Conservation (phyloP, 1,140 invertebrate species). For the Leptoteleia sp. region DNA sequence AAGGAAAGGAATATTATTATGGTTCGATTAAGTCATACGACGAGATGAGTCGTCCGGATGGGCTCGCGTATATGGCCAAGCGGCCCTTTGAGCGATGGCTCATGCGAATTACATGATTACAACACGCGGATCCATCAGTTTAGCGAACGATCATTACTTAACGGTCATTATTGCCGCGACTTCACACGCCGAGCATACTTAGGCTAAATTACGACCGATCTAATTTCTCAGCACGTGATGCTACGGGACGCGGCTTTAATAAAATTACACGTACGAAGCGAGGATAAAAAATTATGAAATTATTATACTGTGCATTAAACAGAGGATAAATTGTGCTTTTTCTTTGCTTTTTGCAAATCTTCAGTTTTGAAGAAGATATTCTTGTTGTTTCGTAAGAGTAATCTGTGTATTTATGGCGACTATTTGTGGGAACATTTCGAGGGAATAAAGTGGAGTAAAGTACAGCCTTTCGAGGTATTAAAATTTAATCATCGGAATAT, state of each 20-base stretch:
- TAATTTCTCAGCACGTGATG: slow-evolving; percentile 66
- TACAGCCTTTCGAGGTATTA: too few species aligned
- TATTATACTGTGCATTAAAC: slow-evolving; percentile 18
- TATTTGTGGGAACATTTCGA: background rate
- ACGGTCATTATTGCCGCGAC: slow-evolving; percentile 72
- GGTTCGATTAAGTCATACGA: slow-evolving; percentile 69
- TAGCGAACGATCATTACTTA: slow-evolving; percentile 71
- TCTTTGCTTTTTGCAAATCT: too few species aligned
- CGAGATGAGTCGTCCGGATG: slow-evolving; percentile 60
- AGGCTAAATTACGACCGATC: slow-evolving; percentile 71
- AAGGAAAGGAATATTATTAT: slow-evolving; percentile 69
- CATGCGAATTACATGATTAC: slow-evolving; percentile 72
- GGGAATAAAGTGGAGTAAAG: too few species aligned
- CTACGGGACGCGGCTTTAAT: slow-evolving; percentile 36
- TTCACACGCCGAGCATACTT: slow-evolving; percentile 69
- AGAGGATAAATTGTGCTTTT: slow-evolving; percentile 26
- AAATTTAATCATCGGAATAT: too few species aligned
- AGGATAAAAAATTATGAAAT: slow-evolving; percentile 7
- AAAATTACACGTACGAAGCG: slow-evolving; percentile 20
- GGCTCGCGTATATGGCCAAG: slow-evolving; percentile 37
- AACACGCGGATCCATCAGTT: slow-evolving; percentile 66
- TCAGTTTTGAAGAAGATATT: slow-evolving; percentile 18
- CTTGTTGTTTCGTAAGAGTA: background rate
- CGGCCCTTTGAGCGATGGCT: slow-evolving; percentile 46
- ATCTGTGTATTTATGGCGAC: background rate